These are phyloP conservation scores for Delphinus delphis DNA, from an alignment of 2,113 vertebrate species.

Conservation along the genomic window DNA sequence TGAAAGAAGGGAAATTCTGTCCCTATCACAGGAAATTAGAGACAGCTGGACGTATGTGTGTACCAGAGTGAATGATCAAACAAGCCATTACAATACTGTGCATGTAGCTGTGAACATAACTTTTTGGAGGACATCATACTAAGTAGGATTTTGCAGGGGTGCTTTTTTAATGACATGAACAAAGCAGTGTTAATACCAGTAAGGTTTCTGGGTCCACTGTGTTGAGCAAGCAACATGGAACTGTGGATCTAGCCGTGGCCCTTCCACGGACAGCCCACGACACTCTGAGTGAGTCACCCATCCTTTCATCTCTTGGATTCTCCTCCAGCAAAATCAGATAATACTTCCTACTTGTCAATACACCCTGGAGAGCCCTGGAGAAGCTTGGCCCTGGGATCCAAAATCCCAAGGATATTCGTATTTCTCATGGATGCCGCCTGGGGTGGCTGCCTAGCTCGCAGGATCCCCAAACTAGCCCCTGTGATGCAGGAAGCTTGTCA, in stretches of 20 bases:
- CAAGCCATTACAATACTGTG: neutral
- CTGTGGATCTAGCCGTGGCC: neutral
- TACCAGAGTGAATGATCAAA: neutral
- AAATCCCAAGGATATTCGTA: neutral
- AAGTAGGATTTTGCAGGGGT: neutral
- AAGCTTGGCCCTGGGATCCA: neutral
- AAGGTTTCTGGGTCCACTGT: neutral
- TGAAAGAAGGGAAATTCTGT: slow-evolving; percentile 51
- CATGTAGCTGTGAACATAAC: neutral
- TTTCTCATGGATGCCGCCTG: neutral
- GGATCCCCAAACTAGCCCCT: neutral
- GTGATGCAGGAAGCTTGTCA: neutral
- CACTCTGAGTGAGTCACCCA: neutral
- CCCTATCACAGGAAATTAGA: slow-evolving; percentile 15
- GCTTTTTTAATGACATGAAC: neutral
- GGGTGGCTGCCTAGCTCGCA: neutral
- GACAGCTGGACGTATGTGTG: neutral
- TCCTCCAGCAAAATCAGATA: neutral
- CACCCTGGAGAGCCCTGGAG: neutral
- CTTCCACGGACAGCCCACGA: neutral
- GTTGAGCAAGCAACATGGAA: neutral
- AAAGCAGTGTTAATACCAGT: neutral
- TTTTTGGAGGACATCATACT: neutral
- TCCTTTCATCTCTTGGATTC: neutral
- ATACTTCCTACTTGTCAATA: neutral